Conservation (phyloP, 2,113 vertebrate genomes). For the Noturus placidus region DNA sequence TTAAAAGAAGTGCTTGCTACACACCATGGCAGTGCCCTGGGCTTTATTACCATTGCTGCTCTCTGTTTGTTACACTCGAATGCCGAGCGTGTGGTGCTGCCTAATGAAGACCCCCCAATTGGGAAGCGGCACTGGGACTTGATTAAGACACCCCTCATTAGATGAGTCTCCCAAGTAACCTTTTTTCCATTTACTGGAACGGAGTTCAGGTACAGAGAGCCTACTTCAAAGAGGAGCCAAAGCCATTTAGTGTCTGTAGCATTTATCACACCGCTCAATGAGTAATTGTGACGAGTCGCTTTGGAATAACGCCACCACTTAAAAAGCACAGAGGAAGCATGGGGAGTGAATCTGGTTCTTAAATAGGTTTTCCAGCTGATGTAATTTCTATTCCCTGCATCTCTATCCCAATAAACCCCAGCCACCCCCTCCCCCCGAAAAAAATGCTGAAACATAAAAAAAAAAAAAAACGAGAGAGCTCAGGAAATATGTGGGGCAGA, state of each 20-base stretch:
- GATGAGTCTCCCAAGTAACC: conserved; percentile 46
- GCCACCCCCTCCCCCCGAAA: conserved; percentile 1
- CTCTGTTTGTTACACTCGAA: conserved; percentile 40
- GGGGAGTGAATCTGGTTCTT: conserved; percentile 36
- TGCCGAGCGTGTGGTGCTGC: conserved; percentile 22
- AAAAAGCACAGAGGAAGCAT: conserved; percentile 42
- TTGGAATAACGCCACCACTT: conserved; percentile 36
- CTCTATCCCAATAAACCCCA: conserved; percentile 49
- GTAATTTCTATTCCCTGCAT: conserved; percentile 50
- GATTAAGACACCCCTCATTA: conserved; percentile 50
- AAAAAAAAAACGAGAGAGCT: conserved; percentile 30
- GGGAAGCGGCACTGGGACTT: conserved; percentile 46
- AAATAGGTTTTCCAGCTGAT: conserved; percentile 52
- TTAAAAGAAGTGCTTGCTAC: conserved; percentile 30
- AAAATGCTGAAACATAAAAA: conserved; percentile 53
- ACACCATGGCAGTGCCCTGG: neutral
- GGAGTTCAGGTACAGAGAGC: conserved; percentile 32
- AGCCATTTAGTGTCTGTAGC: conserved; percentile 40
- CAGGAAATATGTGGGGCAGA: conserved; percentile 46
- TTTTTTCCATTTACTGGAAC: conserved; percentile 36
- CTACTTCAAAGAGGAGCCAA: conserved; percentile 47
- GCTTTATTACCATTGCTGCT: conserved; percentile 29
- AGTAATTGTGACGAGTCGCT: conserved; percentile 36
- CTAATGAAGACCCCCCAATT: conserved; percentile 38
- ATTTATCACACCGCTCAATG: conserved; percentile 40